phyloP scores from a whole-genome alignment of 1,140 invertebrate genomes.

The Eurosta solidaginis region DNA sequence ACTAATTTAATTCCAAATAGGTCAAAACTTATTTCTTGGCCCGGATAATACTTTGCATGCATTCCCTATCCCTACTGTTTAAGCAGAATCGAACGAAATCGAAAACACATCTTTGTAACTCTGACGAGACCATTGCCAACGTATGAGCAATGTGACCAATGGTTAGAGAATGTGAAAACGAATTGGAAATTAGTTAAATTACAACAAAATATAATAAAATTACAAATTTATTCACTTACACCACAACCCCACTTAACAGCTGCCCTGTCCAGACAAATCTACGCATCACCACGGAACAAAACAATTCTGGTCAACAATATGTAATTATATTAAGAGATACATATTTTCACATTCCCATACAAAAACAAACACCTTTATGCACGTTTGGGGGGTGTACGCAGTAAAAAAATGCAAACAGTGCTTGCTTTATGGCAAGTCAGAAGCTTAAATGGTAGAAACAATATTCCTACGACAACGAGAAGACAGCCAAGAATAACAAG shows the following conservation, averaged over 20 bases:
- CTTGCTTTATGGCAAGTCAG: background rate
- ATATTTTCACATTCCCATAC: no score
- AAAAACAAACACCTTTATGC: background rate
- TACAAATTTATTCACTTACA: background rate
- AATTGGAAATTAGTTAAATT: background rate
- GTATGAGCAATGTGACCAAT: background rate
- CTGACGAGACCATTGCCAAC: background rate
- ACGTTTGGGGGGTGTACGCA: background rate
- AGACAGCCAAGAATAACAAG: background rate
- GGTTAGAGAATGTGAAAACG: background rate
- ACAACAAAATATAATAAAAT: background rate
- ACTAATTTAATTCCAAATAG: no score
- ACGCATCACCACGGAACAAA: background rate
- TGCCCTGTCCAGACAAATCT: background rate
- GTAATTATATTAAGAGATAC: background rate
- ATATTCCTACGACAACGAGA: background rate
- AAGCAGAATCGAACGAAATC: background rate
- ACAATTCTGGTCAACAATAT: background rate
- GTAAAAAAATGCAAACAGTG: constrained; percentile 9
- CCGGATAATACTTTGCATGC: no score
- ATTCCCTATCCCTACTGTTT: background rate
- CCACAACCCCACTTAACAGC: background rate
- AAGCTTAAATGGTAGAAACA: background rate
- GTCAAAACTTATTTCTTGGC: no score
- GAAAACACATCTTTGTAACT: background rate